A percentile compares a stretch with the other conserved stretches of the same genome.
phyloP scores from a whole-genome alignment of 2,113 vertebrate genomes.

The Nannobrachium achirus region DNA sequence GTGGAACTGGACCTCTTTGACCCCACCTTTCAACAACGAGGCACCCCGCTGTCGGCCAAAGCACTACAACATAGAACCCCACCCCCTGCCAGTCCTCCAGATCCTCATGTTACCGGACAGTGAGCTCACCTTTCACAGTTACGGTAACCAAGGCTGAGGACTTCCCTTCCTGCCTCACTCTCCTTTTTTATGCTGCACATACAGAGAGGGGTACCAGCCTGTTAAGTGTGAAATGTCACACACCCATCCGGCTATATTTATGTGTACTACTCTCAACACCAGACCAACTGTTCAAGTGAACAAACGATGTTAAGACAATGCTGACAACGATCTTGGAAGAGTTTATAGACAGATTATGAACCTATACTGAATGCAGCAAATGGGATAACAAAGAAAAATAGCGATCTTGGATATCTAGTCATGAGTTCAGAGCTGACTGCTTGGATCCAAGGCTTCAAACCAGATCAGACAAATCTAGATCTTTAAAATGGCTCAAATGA shows the following conservation, averaged over 20 bases:
- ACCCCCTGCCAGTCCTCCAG: conserved; percentile 48
- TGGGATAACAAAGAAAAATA: too few species aligned
- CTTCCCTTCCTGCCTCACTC: conserved; percentile 53
- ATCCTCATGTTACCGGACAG: conserved; percentile 56
- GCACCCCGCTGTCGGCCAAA: conserved; percentile 55
- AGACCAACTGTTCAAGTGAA: background rate
- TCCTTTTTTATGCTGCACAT: conserved; percentile 8
- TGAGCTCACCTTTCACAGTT: conserved; percentile 65
- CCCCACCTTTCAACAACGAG: conserved; percentile 55
- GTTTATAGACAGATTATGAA: too few species aligned
- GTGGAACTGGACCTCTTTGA: conserved; percentile 30
- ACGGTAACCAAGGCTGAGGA: conserved; percentile 71
- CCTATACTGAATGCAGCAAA: too few species aligned
- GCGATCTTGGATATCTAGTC: background rate
- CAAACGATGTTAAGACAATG: background rate
- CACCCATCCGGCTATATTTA: background rate
- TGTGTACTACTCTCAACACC: background rate
- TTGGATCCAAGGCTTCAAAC: background rate
- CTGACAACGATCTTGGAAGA: too few species aligned
- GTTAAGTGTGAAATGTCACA: conserved; percentile 30
- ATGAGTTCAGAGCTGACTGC: background rate
- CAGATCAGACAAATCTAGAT: background rate
- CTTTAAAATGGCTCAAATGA: background rate
- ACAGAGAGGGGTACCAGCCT: conserved; percentile 20
- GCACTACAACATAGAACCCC: conserved; percentile 62